A percentile compares a stretch with the other conserved stretches of the same genome.
Evolutionary conservation across 2,888 invertebrate genomes (phyloP).

Genomic region (Melangyna quadrimaculata): DNA sequence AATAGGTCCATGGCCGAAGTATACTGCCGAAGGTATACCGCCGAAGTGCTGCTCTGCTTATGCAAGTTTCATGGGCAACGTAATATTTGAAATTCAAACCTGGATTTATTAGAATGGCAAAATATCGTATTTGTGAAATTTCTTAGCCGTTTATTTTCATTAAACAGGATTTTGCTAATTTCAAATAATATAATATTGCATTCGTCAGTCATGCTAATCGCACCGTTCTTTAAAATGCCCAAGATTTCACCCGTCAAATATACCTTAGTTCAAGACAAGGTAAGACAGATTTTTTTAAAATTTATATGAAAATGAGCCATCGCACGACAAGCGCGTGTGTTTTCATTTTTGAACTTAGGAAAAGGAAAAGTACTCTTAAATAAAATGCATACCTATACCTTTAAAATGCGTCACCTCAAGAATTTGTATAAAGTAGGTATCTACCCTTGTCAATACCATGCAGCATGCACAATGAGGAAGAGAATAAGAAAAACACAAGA

Average conservation of each 20-base stretch:
- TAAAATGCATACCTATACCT: not conserved
- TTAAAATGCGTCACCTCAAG: slow-evolving; percentile 17
- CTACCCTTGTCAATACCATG: slow-evolving; percentile 16
- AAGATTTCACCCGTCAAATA: slow-evolving; percentile 35
- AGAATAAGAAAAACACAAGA: slow-evolving; percentile 31
- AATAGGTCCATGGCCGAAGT: no score
- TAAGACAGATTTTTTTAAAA: not conserved
- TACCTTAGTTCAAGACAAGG: no score
- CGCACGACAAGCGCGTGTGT: slow-evolving; percentile 62
- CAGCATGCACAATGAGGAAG: slow-evolving; percentile 3
- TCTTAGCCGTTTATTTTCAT: not conserved
- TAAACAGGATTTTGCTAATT: not conserved
- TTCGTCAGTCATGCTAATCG: not conserved
- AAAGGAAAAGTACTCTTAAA: not conserved
- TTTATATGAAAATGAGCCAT: slow-evolving; percentile 33
- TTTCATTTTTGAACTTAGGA: slow-evolving; percentile 30
- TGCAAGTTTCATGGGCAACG: not conserved
- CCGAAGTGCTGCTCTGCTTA: not conserved
- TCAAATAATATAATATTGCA: not conserved
- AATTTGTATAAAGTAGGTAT: not conserved
- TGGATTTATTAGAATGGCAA: not conserved
- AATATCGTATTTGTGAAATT: slow-evolving; percentile 8
- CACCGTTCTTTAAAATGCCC: slow-evolving; percentile 32
- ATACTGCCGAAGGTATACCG: no score
- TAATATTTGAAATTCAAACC: not conserved